Percentiles rank a stretch among this genome's conserved stretches.
These are phyloP conservation scores for Rhinophrynus dorsalis DNA, from an alignment of 2,797 vertebrate species.

Conservation along the genomic window DNA sequence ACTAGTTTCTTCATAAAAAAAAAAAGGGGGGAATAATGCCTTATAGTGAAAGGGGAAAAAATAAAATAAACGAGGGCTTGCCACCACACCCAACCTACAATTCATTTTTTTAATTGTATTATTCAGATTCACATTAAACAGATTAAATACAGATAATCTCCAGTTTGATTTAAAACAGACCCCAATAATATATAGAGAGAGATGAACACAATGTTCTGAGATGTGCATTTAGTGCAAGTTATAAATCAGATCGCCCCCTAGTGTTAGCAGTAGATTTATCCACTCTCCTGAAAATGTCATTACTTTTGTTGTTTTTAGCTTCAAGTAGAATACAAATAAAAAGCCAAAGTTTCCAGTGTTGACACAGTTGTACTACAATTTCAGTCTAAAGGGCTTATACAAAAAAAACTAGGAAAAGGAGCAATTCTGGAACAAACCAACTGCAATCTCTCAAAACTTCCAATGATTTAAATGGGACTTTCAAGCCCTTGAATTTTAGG, in stretches of 20 bases:
- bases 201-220: slow-evolving; percentile 43
- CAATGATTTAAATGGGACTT: too few relatives aligned
- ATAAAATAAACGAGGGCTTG: too few relatives aligned
- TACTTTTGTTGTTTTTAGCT: slow-evolving; percentile 41
- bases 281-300: slow-evolving; percentile 52
- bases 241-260: slow-evolving; percentile 70
- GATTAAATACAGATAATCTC: slow-evolving; percentile 1
- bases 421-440: too few relatives aligned
- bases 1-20: too few relatives aligned
- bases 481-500: too few relatives aligned
- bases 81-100: background rate
- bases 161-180: background rate
- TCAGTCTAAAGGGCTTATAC: too few relatives aligned
- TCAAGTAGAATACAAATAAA: slow-evolving; percentile 54
- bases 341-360: slow-evolving; percentile 62
- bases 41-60: too few relatives aligned
- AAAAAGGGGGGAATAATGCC: too few relatives aligned
- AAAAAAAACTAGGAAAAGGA: too few relatives aligned
- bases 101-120: background rate
- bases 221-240: slow-evolving; percentile 81
- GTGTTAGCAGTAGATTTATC: slow-evolving; percentile 65
- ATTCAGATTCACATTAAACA: slow-evolving; percentile 19
- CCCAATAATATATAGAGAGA: slow-evolving; percentile 3
- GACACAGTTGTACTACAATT: background rate
- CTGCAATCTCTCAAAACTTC: too few relatives aligned